Conservation (phyloP, 2,113 vertebrate species). For the Callipepla squamata region DNA sequence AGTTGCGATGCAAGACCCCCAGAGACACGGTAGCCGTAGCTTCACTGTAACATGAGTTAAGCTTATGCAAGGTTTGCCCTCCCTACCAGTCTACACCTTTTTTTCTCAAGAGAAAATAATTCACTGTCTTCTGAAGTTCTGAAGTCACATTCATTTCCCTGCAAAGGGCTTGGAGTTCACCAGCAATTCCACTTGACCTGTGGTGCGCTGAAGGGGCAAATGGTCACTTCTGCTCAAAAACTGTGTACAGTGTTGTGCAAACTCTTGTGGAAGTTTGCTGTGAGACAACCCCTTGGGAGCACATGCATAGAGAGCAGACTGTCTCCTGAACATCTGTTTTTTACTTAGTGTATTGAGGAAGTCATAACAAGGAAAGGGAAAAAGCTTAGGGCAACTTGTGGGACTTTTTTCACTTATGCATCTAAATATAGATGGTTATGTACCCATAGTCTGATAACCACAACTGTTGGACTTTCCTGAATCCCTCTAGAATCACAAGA, state of each 20-base stretch:
- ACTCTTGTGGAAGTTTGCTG: background rate
- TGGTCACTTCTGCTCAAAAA: accelerated
- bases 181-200: background rate
- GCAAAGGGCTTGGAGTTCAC: background rate
- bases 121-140: background rate
- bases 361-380: background rate
- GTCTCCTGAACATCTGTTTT: background rate
- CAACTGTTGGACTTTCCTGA: background rate
- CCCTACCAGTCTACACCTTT: background rate
- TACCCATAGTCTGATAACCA: background rate
- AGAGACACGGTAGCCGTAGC: background rate
- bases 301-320: background rate
- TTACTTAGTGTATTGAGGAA: background rate
- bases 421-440: background rate
- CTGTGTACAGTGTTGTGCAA: background rate
- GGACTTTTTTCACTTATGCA: background rate
- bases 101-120: too few species aligned
- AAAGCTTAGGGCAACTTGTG: background rate
- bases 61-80: background rate
- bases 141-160: background rate
- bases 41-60: background rate
- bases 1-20: background rate
- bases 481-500: background rate
- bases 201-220: background rate
- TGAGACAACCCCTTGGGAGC: background rate